Percentiles rank a stretch among this genome's conserved stretches.
phyloP scores from a whole-genome alignment of 1,140 invertebrate genomes.

The Anastrepha obliqua region DNA sequence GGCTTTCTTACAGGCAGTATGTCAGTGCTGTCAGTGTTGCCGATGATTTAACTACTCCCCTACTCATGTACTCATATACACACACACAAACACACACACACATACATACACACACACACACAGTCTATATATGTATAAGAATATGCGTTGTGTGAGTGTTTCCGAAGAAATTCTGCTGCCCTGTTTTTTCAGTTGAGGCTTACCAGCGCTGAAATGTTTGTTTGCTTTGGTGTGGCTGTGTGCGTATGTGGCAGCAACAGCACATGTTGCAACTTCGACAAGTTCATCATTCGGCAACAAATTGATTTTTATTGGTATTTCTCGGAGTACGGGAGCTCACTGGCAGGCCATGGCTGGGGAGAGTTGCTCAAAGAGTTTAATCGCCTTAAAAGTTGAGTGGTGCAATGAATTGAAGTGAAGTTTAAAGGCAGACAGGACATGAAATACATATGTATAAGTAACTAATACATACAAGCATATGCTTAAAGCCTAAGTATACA shows the following conservation, averaged over 20 bases:
- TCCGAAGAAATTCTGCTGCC: neutral
- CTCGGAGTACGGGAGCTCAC: neutral
- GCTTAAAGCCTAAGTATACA: too few species aligned
- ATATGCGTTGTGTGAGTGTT: neutral
- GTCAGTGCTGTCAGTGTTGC: neutral
- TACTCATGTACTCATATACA: too few species aligned
- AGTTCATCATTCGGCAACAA: slow-evolving; percentile 52
- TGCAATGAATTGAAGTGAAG: neutral
- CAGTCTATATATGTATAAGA: neutral
- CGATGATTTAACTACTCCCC: neutral
- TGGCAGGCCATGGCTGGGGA: neutral
- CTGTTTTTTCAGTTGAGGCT: slow-evolving; percentile 25
- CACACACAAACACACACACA: too few species aligned
- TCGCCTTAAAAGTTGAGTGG: slow-evolving; percentile 48
- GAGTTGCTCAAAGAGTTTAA: slow-evolving; percentile 24
- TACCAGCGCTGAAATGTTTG: slow-evolving; percentile 7
- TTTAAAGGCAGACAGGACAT: neutral
- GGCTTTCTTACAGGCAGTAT: neutral
- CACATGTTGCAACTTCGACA: slow-evolving; percentile 48
- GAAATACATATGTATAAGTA: too few species aligned
- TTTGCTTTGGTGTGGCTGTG: slow-evolving; percentile 3
- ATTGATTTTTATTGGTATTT: slow-evolving; percentile 49
- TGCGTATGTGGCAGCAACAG: neutral
- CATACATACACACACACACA: too few species aligned
- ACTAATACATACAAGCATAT: too few species aligned